Evolutionary conservation across 92 coral and sea anemone species (phyloP), one percentile per base, ranked within the genome.

Genomic region (Galaxea fascicularis): DNA sequence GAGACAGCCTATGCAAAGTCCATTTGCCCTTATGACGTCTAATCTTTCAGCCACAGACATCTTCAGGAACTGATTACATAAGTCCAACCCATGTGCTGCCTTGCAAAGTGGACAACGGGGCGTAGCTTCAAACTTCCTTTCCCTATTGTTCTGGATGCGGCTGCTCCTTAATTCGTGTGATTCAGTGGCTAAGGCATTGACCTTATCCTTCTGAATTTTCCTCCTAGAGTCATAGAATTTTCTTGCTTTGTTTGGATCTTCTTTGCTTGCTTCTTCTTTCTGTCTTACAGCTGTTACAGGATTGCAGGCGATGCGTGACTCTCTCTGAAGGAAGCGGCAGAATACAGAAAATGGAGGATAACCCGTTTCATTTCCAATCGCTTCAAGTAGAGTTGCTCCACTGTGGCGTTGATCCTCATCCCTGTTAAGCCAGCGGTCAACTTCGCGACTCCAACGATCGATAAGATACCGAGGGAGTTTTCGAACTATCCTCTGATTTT

Each of bases 311-410:
- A 84, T 84, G 27, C 89, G 77, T 6, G 88, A 83, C 66, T 82
- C 88, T 39, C 56, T 77, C 73, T 76, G 12, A 0, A 83, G 63
- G 65, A 89, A 84, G 30, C 77, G 39, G 53, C 89, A 89, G 35
- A 89, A 83, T 30, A 76, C 89, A 0, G 82, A 76, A 45, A 89
- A 89, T 21, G 92, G 73, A 6, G 92, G 86, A 44, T 77, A 84
- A 47, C 53, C 53, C 13, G 8, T 54, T 10, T 65, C 20, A 16
- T 17, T 25, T 0, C 16, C 4, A 4, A 4, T 4, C 14, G 20
- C 20, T 12, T 3, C 13, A 9, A n/a, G n/a, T n/a, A n/a, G n/a
- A n/a, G n/a, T n/a, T n/a, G n/a, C 51, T 56, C n/a, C n/a, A n/a
- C n/a, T n/a, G n/a, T n/a, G n/a, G n/a, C n/a, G n/a, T n/a, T n/a